Evolutionary conservation across 2,797 vertebrate genomes (phyloP).

Genomic region (Enteromius treurensis): DNA sequence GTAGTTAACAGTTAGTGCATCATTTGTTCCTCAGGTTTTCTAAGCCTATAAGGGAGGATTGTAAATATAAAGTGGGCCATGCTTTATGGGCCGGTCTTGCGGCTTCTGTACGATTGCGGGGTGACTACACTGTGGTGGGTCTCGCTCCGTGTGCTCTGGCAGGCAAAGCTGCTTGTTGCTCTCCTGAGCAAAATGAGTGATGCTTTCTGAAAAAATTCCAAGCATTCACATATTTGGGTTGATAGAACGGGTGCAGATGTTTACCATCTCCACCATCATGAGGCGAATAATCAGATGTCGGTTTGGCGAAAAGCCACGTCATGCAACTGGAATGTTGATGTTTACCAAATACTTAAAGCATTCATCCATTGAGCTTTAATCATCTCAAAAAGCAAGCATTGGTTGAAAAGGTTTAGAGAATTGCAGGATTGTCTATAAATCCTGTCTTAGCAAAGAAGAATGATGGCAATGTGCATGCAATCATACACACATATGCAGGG

Average conservation of each 20-base stretch:
- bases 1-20: slow-evolving; percentile 30
- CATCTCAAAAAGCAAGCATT: slow-evolving; percentile 9
- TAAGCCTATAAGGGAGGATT: slow-evolving; percentile 22
- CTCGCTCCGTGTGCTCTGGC: slow-evolving; percentile 1
- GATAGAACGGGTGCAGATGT: slow-evolving; percentile 22
- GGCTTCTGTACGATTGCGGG: slow-evolving; percentile 13
- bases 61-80: slow-evolving; percentile 40
- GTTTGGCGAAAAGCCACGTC: slow-evolving; percentile 42
- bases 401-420: slow-evolving; percentile 1
- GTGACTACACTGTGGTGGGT: slow-evolving; percentile 48
- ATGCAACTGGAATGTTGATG: slow-evolving; percentile 54
- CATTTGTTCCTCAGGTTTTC: slow-evolving; percentile 48
- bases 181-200: slow-evolving; percentile 10
- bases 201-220: slow-evolving; percentile 15
- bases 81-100: slow-evolving; percentile 37
- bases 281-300: slow-evolving; percentile 17
- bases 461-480: slow-evolving; percentile 28
- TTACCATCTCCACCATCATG: not conserved
- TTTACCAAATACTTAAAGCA: slow-evolving; percentile 53
- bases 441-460: slow-evolving; percentile 23
- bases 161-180: slow-evolving; percentile 1
- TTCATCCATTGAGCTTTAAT: not conserved
- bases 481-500: slow-evolving; percentile 20
- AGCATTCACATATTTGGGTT: slow-evolving; percentile 6
- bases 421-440: slow-evolving; percentile 1